Evolutionary conservation across 2,888 invertebrate species (phyloP).

Genomic region (Thymelicus sylvestris): DNA sequence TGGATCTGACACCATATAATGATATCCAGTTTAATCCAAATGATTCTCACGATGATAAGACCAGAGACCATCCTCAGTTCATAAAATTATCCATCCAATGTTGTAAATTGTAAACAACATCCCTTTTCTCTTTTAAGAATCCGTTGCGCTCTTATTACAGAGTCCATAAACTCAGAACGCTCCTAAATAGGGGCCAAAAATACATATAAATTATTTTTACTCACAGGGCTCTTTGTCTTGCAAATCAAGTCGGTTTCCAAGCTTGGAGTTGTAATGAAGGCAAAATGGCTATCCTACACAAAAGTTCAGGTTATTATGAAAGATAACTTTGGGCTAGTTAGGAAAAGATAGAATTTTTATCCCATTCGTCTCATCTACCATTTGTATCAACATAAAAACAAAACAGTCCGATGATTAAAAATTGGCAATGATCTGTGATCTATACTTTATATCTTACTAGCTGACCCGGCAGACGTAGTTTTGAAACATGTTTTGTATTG

Average conservation of each 20-base stretch:
- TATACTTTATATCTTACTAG: too few relatives aligned
- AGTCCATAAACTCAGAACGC: neutral
- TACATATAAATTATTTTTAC: constrained; percentile 16
- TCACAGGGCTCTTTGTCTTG: constrained; percentile 16
- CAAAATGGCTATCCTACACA: constrained; percentile 15
- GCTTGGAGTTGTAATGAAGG: constrained; percentile 8
- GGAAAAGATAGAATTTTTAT: neutral
- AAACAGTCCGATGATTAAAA: too few relatives aligned
- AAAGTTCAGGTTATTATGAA: constrained; percentile 13
- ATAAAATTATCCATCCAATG: too few relatives aligned
- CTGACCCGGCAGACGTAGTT: too few relatives aligned
- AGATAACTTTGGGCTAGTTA: constrained; percentile 3
- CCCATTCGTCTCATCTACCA: neutral
- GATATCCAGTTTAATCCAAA: too few relatives aligned
- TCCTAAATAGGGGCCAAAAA: neutral
- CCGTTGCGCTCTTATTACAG: neutral
- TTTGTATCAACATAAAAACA: neutral
- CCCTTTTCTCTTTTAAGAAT: too few relatives aligned
- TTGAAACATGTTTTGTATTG: too few relatives aligned
- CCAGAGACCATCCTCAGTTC: too few relatives aligned
- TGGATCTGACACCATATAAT: too few relatives aligned
- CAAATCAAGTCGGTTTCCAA: constrained; percentile 19
- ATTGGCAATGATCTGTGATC: too few relatives aligned
- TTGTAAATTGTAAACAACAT: too few relatives aligned
- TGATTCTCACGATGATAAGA: too few relatives aligned